These are phyloP conservation scores for Ophioderma brevispina DNA, from an alignment of 35 echinoderm and acorn worm genomes.

Conservation along the genomic window DNA sequence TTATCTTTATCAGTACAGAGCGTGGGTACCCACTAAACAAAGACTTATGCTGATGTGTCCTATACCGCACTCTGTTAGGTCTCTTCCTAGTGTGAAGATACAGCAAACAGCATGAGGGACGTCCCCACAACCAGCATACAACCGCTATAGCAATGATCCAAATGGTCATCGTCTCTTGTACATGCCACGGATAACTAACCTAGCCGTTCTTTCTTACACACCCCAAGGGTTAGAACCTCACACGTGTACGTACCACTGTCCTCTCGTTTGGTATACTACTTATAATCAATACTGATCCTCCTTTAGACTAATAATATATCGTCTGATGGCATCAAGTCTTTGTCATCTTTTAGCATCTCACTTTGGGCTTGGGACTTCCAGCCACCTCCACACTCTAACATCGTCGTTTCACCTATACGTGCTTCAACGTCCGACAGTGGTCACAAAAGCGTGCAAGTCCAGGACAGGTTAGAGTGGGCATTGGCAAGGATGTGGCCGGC, in stretches of 20 bases:
- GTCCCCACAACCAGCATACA: conserved; percentile 92
- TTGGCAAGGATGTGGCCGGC: conserved; percentile 90
- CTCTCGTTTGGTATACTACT: conserved; percentile 23
- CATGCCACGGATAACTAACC: conserved; percentile 47
- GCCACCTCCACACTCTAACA: conserved; percentile 78
- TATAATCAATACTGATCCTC: conserved; percentile 71
- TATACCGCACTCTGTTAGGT: conserved; percentile 16
- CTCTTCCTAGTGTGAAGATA: conserved; percentile 89
- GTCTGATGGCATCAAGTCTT: conserved; percentile 44
- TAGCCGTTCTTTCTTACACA: conserved; percentile 36
- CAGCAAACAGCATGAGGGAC: conserved; percentile 81
- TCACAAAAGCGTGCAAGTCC: conserved; percentile 56
- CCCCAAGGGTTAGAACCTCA: conserved; percentile 67
- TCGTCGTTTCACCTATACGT: conserved; percentile 49
- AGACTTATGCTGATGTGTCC: conserved; percentile 34
- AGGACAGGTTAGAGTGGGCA: conserved; percentile 88
- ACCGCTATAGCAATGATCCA: conserved; percentile 88
- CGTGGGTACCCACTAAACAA: too few species aligned
- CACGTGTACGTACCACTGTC: conserved; percentile 83
- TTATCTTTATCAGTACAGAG: too few species aligned
- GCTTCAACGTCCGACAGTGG: conserved; percentile 48
- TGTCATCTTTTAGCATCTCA: conserved; percentile 72
- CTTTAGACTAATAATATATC: conserved; percentile 52
- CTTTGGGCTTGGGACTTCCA: conserved; percentile 67
- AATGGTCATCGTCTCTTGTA: conserved; percentile 42